These are phyloP conservation scores for Dendroctonus ponderosae DNA, from an alignment of 1,140 invertebrate species.

Conservation along the genomic window DNA sequence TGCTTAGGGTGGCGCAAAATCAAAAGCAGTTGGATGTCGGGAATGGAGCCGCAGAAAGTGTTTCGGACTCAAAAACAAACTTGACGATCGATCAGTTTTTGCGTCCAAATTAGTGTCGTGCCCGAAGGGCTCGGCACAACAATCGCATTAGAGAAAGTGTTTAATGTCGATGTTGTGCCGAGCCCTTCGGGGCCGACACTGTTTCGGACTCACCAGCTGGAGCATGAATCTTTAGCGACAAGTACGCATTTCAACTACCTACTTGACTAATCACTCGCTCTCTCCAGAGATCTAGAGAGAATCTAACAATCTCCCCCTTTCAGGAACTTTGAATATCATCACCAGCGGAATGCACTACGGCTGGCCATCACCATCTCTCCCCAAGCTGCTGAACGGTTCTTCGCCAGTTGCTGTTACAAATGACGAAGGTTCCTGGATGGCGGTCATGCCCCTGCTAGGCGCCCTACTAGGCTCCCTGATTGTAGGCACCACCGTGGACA, in stretches of 20 bases:
- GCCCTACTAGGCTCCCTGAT: slow-evolving; percentile 54
- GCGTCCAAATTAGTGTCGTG: no score
- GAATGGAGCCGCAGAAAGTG: no score
- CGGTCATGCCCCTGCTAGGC: slow-evolving; percentile 50
- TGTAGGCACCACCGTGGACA: slow-evolving; percentile 50
- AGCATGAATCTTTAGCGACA: no score
- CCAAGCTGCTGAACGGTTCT: slow-evolving; percentile 35
- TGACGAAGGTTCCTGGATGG: slow-evolving; percentile 65
- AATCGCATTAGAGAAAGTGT: no score
- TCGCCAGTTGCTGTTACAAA: slow-evolving; percentile 53
- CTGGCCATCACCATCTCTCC: slow-evolving; percentile 44
- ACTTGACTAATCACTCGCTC: neutral
- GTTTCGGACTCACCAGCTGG: no score
- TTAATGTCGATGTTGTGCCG: no score
- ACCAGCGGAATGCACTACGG: slow-evolving; percentile 47
- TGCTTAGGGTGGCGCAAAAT: no score
- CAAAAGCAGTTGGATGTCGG: no score
- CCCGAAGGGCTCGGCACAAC: no score
- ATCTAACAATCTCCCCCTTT: slow-evolving; percentile 25
- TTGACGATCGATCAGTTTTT: no score
- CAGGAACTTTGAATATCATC: slow-evolving; percentile 43
- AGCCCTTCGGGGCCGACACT: no score
- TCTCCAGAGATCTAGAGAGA: neutral
- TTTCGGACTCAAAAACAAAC: no score
- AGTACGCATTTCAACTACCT: neutral